phyloP scores from a whole-genome alignment of 2,797 vertebrate species.

The Fundulus diaphanus region DNA sequence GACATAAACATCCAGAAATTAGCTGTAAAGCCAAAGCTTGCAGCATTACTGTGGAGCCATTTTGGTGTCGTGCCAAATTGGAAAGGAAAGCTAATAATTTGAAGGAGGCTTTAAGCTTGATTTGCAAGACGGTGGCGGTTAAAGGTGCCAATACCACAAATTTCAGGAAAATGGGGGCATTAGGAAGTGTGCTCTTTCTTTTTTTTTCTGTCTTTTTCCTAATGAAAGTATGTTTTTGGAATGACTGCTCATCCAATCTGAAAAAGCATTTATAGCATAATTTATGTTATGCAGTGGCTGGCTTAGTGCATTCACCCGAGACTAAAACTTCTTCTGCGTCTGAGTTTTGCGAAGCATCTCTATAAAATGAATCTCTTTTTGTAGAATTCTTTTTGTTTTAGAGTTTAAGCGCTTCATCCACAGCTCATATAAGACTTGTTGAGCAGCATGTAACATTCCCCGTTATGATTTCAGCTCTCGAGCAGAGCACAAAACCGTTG shows the following conservation, averaged over 20 bases:
- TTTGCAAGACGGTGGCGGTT: not conserved
- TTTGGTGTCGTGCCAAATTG: slow-evolving; percentile 10
- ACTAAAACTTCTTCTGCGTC: no score
- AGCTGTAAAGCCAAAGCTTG: not conserved
- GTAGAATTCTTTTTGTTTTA: no score
- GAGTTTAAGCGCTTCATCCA: not conserved
- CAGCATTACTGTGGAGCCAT: slow-evolving; percentile 1
- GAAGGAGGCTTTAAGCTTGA: slow-evolving; percentile 12
- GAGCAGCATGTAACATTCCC: slow-evolving; percentile 1
- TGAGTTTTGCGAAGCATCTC: not conserved
- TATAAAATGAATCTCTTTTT: not conserved
- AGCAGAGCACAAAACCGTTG: slow-evolving; percentile 21
- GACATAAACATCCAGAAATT: slow-evolving; percentile 16
- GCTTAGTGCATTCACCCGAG: not conserved
- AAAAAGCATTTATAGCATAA: not conserved
- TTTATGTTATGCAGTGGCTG: not conserved
- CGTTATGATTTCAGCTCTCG: slow-evolving; percentile 1
- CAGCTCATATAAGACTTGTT: slow-evolving; percentile 6
- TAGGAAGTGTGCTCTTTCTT: not conserved
- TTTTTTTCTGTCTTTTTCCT: not conserved
- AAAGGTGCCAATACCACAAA: slow-evolving; percentile 12
- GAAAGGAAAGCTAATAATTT: slow-evolving; percentile 13
- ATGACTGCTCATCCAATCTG: not conserved
- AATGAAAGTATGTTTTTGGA: not conserved
- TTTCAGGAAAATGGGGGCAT: not conserved